These are phyloP conservation scores for Poliocrania exsul DNA, from an alignment of 2,797 vertebrate genomes.

Conservation along the genomic window DNA sequence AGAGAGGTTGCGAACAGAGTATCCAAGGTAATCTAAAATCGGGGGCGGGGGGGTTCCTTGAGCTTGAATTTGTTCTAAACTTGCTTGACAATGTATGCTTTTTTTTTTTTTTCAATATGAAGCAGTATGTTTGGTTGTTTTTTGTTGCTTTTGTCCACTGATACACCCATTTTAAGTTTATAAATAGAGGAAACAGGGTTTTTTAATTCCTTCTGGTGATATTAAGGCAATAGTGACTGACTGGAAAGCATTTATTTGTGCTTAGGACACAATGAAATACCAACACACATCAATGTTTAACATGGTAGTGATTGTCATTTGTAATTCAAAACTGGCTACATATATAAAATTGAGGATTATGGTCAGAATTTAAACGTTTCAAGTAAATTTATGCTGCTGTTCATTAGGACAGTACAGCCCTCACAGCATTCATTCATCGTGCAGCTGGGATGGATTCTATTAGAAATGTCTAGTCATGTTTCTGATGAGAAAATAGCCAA, in stretches of 20 bases:
- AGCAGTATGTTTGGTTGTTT: background rate
- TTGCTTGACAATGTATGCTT: background rate
- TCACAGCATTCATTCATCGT: background rate
- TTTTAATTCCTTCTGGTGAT: background rate
- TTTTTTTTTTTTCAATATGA: background rate
- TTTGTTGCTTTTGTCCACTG: background rate
- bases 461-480: background rate
- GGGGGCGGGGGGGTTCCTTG: background rate
- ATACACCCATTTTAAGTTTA: background rate
- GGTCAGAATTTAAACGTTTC: slow-evolving; percentile 32
- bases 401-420: background rate
- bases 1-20: slow-evolving; percentile 94
- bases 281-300: background rate
- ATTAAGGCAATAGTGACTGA: background rate
- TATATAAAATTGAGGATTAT: background rate
- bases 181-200: background rate
- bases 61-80: background rate
- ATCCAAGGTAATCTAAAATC: slow-evolving; percentile 87
- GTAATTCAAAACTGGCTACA: background rate
- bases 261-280: background rate
- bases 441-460: slow-evolving; percentile 3
- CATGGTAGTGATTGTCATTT: background rate
- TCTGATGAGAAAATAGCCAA: background rate
- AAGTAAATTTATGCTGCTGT: background rate
- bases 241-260: background rate